Evolutionary conservation across 2,113 vertebrate species (phyloP), one percentile per base, ranked within the genome.

Genomic region (Thamnaconus septentrionalis): DNA sequence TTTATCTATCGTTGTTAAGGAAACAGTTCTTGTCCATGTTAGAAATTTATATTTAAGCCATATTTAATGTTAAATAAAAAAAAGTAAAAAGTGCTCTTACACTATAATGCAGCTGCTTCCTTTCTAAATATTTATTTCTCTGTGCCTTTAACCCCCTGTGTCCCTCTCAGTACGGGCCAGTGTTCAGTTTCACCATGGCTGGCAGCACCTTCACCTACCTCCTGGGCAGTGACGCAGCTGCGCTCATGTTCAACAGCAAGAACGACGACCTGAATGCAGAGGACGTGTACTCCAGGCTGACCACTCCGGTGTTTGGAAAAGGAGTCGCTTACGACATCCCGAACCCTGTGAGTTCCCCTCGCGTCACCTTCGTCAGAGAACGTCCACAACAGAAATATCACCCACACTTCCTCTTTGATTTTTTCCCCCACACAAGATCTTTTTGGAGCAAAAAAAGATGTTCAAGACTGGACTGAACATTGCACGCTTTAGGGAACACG

Each of bases 361-460:
- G 7, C 45, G 31, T 8, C 7, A 18, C 11, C 2, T 31, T 56
- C 39, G n/a, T 39, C 8, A 50, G 10, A 5, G 9, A 51, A 50
- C 48, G n/a, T n/a, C 46, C 46, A 47, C 47, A 48, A 4, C 11
- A 48, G 47, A 48, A 48, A 48, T 9, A 48, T 48, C 47, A 48
- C 18, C 18, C 18, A 31, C 8, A 48, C 47, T 48, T 48, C 47
- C 18, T 31, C 18, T 31, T 31, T 31, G 18, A 31, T 31, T 31
- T 2, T 2, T 2, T 2, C 18, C 18, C 18, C 18, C 18, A 1
- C 18, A 31, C 1, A 31, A 99, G 97, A 18, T 98, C 53, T 99
- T 99, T 85, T 85, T 99, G 91, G 97, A 99, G 74, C 97, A 99
- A 80, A 99, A 99, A 92, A 99, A 98, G 86, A 96, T 99, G 91